Evolutionary conservation across 2,888 invertebrate genomes (phyloP).

Genomic region (Calliphora vomitoria): DNA sequence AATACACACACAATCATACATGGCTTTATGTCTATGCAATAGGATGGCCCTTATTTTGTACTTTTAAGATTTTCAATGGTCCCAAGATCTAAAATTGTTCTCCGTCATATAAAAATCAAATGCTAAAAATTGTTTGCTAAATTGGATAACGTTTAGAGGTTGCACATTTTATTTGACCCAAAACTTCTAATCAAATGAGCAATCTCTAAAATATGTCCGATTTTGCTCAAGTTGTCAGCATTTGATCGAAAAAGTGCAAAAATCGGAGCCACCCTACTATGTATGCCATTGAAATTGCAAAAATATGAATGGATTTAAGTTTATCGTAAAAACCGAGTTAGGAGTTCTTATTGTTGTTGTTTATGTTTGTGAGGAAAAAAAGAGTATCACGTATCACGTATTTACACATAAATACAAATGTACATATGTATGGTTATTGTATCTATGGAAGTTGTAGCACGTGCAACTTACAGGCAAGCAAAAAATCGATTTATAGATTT

Average conservation of each 20-base stretch:
- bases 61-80: too few species aligned
- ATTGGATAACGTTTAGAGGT: too few species aligned
- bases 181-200: too few species aligned
- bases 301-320: conserved; percentile 3
- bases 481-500: conserved; percentile 71
- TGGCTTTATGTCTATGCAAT: not conserved
- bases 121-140: too few species aligned
- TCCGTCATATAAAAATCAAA: too few species aligned
- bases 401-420: not conserved
- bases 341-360: not conserved
- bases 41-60: too few species aligned
- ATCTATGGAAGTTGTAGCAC: conserved; percentile 23
- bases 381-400: not conserved
- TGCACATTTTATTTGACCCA: too few species aligned
- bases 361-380: not conserved
- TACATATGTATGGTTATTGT: not conserved
- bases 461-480: conserved; percentile 20
- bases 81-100: too few species aligned
- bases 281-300: not conserved
- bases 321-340: not conserved
- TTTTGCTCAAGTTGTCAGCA: too few species aligned
- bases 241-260: too few species aligned
- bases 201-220: too few species aligned
- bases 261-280: not conserved
- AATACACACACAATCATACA: not conserved